Base-by-base conservation (phyloP, 2,888 invertebrate species). In the Ceramica pisi region DNA sequence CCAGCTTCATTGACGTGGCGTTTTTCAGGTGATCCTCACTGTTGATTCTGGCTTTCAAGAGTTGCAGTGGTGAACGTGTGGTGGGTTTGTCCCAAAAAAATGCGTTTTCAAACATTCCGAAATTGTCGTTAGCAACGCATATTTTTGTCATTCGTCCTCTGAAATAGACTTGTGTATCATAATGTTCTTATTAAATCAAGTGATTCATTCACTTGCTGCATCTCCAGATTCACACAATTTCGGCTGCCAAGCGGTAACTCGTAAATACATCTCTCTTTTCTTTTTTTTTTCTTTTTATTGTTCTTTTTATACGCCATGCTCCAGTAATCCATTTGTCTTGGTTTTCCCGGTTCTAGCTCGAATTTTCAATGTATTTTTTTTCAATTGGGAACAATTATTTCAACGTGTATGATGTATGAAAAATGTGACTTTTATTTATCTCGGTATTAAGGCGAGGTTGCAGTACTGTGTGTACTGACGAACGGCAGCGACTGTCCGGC, bases 171-270 rank as follows among this genome's bases (percentile, higher is more conserved):
- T 65, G 26, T 41, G 60, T 65, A 81, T 66, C 53, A 59, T 51
- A 63, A 68, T 66, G 48, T 59, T 76, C 71, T 46, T 71, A 65
- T 75, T 50, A 72, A 64, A 70, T 60, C 21, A 16, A 51, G 61
- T 80, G 81, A 81, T 57, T 80, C 80, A 80, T 69, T 77, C 72
- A 62, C n/a, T 16, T 35, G 46, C 26, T 73, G 73, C 78, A 81
- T n/a, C 50, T 73, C 41, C 50, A 73, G 51, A 66, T 53, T 23
- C 62, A 35, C 44, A 61, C 51, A 57, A 64, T 57, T 38, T 65
- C 51, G 7, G 53, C 51, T 80, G 80, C 80, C 82, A 80, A 80
- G 55, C 64, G 35, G n/a, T 64, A 35, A n/a, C 38, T 75, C 75
- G 64, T 80, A 68, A 80, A 74, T 67, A 63, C 16, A 38, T 51